Percentiles rank a stretch among this genome's conserved stretches.
Conservation (phyloP, 1,140 invertebrate genomes). For the Coelopa frigida region DNA sequence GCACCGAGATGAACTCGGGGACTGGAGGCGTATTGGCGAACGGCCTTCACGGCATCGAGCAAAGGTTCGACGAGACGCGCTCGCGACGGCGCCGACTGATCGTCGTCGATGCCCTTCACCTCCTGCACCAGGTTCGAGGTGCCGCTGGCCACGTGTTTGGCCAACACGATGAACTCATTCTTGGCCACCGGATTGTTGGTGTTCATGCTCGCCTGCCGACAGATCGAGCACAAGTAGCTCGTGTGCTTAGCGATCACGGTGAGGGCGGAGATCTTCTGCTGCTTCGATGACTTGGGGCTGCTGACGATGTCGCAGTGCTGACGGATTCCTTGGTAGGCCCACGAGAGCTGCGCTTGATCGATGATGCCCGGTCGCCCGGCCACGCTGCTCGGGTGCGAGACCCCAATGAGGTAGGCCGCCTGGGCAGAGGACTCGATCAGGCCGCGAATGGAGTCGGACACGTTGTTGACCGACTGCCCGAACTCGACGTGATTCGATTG, state of each 20-base stretch:
- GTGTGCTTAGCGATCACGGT: slow-evolving; percentile 96
- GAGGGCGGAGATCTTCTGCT: slow-evolving; percentile 82
- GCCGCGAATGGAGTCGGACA: slow-evolving; percentile 81
- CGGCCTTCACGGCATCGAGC: slow-evolving; percentile 82
- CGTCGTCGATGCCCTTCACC: slow-evolving; percentile 85
- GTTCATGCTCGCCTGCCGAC: slow-evolving; percentile 83
- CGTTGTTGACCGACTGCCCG: slow-evolving; percentile 74
- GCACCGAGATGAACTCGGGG: slow-evolving; percentile 88
- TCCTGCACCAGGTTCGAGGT: slow-evolving; percentile 91
- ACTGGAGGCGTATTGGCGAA: slow-evolving; percentile 88
- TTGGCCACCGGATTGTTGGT: slow-evolving; percentile 91
- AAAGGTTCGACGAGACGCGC: slow-evolving; percentile 77
- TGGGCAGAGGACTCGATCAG: slow-evolving; percentile 91
- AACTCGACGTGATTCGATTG: slow-evolving; percentile 81
- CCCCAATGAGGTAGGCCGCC: slow-evolving; percentile 86
- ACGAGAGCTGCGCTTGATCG: slow-evolving; percentile 81
- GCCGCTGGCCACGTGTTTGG: slow-evolving; percentile 94
- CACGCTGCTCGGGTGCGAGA: slow-evolving; percentile 84
- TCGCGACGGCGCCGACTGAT: slow-evolving; percentile 63
- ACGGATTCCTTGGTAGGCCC: slow-evolving; percentile 84
- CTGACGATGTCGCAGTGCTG: slow-evolving; percentile 75
- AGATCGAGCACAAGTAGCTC: slow-evolving; percentile 90
- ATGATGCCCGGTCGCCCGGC: slow-evolving; percentile 86
- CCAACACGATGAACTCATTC: slow-evolving; percentile 93
- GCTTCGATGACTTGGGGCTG: slow-evolving; percentile 69